These are phyloP conservation scores for Ceramica pisi DNA, from an alignment of 2,888 invertebrate species.

Conservation along the genomic window DNA sequence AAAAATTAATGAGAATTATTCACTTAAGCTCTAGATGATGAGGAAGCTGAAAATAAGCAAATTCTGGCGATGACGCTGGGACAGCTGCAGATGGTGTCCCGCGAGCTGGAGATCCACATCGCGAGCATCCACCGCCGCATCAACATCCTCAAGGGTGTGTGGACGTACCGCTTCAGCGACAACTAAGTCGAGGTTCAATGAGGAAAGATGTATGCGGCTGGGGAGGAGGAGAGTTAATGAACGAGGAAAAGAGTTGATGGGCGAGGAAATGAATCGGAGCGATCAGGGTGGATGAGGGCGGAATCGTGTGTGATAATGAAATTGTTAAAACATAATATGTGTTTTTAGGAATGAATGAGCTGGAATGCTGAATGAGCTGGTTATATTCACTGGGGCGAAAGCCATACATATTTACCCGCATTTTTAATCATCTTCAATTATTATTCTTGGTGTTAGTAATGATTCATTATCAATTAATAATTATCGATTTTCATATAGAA, in stretches of 20 bases:
- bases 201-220: background rate
- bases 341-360: constrained; percentile 5
- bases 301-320: constrained; percentile 8
- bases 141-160: constrained; percentile 60
- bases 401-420: constrained; percentile 41
- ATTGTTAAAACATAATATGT: constrained; percentile 12
- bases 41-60: constrained; percentile 20
- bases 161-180: constrained; percentile 61
- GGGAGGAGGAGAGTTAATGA: background rate
- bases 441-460: constrained; percentile 33
- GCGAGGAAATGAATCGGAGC: background rate
- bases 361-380: constrained; percentile 17
- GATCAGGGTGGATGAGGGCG: background rate
- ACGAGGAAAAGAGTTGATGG: background rate
- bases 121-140: constrained; percentile 57
- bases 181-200: constrained; percentile 29
- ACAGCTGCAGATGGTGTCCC: constrained; percentile 47
- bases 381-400: constrained; percentile 36
- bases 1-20: background rate
- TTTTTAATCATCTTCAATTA: constrained; percentile 22
- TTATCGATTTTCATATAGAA: constrained; percentile 28
- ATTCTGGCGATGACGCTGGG: constrained; percentile 38
- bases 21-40: background rate
- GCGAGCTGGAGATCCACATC: constrained; percentile 54
- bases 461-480: constrained; percentile 9